Conservation (phyloP, 2,797 vertebrate genomes). For the Cottoperca gobio region DNA sequence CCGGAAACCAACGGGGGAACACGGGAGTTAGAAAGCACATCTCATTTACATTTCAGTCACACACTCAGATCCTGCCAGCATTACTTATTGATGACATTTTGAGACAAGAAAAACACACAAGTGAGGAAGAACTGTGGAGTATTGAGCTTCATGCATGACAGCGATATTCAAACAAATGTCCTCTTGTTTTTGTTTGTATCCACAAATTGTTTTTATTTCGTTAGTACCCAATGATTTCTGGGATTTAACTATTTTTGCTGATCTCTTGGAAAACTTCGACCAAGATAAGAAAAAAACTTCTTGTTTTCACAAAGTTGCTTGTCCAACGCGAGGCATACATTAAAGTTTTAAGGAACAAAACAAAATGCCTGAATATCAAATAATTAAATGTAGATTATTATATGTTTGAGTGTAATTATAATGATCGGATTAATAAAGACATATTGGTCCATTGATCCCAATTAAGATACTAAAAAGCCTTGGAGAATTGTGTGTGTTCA, state of each 20-base stretch:
- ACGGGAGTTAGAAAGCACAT: conserved; percentile 69
- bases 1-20: conserved; percentile 64
- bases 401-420: background rate
- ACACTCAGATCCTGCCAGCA: conserved; percentile 52
- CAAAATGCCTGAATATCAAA: background rate
- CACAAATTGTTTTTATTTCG: background rate
- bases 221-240: background rate
- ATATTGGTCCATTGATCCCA: background rate
- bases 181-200: background rate
- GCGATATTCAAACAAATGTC: background rate
- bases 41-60: conserved; percentile 79
- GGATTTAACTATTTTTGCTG: background rate
- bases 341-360: background rate
- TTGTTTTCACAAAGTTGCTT: background rate
- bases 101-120: conserved; percentile 53
- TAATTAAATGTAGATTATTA: background rate
- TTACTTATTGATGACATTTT: conserved; percentile 73
- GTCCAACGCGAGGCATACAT: background rate
- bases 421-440: background rate
- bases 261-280: too few relatives aligned
- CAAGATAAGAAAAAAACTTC: too few relatives aligned
- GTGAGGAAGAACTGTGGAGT: conserved; percentile 18
- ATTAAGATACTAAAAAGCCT: too few relatives aligned
- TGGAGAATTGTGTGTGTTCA: too few relatives aligned
- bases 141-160: background rate